Evolutionary conservation across 1,140 invertebrate species (phyloP), one percentile per base, ranked within the genome.

Genomic region (Neodiprion fabricii): DNA sequence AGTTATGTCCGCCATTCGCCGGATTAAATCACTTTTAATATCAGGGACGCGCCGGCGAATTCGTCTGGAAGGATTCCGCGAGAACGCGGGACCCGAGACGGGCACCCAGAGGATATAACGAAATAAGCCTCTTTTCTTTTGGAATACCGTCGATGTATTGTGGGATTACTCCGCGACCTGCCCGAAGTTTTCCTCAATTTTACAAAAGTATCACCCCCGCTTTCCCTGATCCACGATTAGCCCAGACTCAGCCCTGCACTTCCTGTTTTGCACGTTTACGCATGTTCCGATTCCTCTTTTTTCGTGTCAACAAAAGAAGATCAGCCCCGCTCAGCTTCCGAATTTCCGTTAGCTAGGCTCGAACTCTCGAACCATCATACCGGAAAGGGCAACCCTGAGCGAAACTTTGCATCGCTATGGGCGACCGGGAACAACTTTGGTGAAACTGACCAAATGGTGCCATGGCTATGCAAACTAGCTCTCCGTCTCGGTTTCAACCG

Each of bases 401-500:
- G n/a, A 61, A 61, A 61, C 53, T 61, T 61, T 61, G 53, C 11
- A 9, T 14, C 14, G 21, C 21, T 21, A 69, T 69, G 14, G 14
- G 61, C 61, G 61, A 14, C 21, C 61, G 23, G 68, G 68, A 47
- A 69, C 68, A 69, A 69, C 68, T 69, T 69, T 47, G 47, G 11
- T 47, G 23, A 23, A 47, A 61, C 68, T 76, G 76, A 78, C 80
- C 80, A 81, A 81, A 81, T 83, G 82, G 79, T 78, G 79, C 79
- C 67, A 14, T 61, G 28, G 67, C 48, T 68, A 48, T 69, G 9
- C 50, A 74, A 74, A 70, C 68, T 74, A 68, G 47, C 28, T 48
- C 14, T 74, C 72, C 50, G 21, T 65, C 69, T 70, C 74, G 49
- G 47, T 71, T 70, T 12, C 53, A 23, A 76, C 69, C 69, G 40